phyloP scores from a whole-genome alignment of 1,140 invertebrate species.

The Muscidifurax raptorellus region DNA sequence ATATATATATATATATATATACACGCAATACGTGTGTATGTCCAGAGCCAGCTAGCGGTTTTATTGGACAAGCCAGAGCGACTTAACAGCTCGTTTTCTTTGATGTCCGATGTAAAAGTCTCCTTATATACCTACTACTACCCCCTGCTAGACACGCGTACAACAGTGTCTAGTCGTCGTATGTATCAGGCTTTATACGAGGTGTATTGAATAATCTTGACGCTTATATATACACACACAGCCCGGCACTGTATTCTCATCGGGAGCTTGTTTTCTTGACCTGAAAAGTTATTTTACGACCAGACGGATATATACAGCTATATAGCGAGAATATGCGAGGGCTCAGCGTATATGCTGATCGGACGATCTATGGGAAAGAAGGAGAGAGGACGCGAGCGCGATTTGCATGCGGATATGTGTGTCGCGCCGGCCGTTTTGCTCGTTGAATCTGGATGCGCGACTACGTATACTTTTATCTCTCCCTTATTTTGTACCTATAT shows the following conservation, averaged over 20 bases:
- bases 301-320: neutral
- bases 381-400: no score
- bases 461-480: neutral
- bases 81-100: conserved; percentile 65
- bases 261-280: conserved; percentile 3
- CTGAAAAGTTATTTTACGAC: conserved; percentile 19
- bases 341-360: neutral
- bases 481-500: no score
- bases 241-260: neutral
- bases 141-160: neutral
- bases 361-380: neutral
- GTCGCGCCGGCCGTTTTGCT: neutral
- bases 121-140: neutral
- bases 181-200: neutral
- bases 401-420: conserved; percentile 1
- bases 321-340: neutral
- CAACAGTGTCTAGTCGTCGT: neutral
- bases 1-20: no score
- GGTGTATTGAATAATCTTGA: conserved; percentile 27
- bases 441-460: neutral
- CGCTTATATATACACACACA: neutral
- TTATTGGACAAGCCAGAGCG: conserved; percentile 60
- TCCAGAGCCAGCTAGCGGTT: conserved; percentile 51
- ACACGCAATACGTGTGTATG: neutral
- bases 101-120: conserved; percentile 55